These are phyloP conservation scores for Drosophila parabipectinata DNA, from an alignment of 1,140 invertebrate genomes.

Conservation along the genomic window DNA sequence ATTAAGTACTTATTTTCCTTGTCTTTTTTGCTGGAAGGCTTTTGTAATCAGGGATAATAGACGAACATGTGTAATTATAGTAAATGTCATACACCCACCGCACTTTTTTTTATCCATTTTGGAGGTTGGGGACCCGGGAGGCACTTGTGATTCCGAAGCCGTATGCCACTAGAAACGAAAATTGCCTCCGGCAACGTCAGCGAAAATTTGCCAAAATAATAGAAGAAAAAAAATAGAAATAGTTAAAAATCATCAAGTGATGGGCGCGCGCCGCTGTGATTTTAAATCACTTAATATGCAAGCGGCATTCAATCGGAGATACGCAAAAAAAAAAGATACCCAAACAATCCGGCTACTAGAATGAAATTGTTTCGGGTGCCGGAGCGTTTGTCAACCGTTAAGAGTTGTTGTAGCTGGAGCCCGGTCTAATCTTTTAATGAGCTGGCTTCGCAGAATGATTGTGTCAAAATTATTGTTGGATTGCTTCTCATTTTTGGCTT, in stretches of 20 bases:
- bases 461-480: constrained; percentile 26
- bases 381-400: constrained; percentile 48
- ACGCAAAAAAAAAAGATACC: constrained; percentile 34
- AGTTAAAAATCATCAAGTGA: constrained; percentile 33
- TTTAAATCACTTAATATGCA: constrained; percentile 67
- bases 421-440: constrained; percentile 40
- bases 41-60: constrained; percentile 39
- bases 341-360: constrained; percentile 55
- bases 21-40: not conserved
- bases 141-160: constrained; percentile 23
- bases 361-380: constrained; percentile 40
- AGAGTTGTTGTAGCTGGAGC: constrained; percentile 9
- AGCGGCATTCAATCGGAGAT: constrained; percentile 23
- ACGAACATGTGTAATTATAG: constrained; percentile 25
- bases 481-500: constrained; percentile 17
- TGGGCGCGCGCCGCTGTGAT: constrained; percentile 22
- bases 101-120: not conserved
- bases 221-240: constrained; percentile 20
- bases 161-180: constrained; percentile 49
- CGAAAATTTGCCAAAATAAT: constrained; percentile 57
- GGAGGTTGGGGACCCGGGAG: constrained; percentile 1
- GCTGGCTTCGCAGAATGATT: constrained; percentile 41
- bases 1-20: constrained; percentile 7
- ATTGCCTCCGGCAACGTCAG: constrained; percentile 76
- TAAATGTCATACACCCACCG: constrained; percentile 15